phyloP scores from a whole-genome alignment of 1,140 invertebrate genomes.

The Yoshiicerus persimilis region DNA sequence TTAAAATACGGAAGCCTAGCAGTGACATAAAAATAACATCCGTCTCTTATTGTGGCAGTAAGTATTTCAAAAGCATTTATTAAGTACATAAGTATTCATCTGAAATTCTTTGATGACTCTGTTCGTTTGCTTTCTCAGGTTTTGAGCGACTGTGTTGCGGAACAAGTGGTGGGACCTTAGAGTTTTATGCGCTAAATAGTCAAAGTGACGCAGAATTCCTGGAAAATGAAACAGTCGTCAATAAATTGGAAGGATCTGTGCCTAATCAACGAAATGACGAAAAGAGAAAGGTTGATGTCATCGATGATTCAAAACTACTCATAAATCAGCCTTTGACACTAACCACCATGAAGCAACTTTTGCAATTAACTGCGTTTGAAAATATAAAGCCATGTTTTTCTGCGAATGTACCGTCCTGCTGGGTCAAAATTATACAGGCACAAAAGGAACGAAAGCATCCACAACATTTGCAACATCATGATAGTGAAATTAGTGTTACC shows the following conservation, averaged over 20 bases:
- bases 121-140: conserved; percentile 55
- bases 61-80: background rate
- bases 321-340: conserved; percentile 61
- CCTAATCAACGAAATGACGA: background rate
- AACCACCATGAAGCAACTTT: conserved; percentile 61
- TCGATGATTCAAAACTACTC: conserved; percentile 55
- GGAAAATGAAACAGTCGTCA: background rate
- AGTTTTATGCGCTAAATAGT: conserved; percentile 65
- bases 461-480: conserved; percentile 71
- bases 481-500: conserved; percentile 68
- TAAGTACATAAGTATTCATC: background rate
- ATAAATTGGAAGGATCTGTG: background rate
- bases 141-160: conserved; percentile 81
- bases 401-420: conserved; percentile 83
- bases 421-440: conserved; percentile 84
- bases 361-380: conserved; percentile 67
- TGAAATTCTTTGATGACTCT: conserved; percentile 19
- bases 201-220: conserved; percentile 22
- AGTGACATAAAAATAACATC: conserved; percentile 37
- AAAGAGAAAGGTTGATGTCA: background rate
- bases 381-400: conserved; percentile 66
- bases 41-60: conserved; percentile 46
- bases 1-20: conserved; percentile 55
- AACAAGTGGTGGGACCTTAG: conserved; percentile 73
- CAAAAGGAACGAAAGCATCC: conserved; percentile 81